Percentiles rank a stretch among this genome's conserved stretches.
Conservation (phyloP, 2,113 vertebrate genomes). For the Paramisgurnus dabryanus region DNA sequence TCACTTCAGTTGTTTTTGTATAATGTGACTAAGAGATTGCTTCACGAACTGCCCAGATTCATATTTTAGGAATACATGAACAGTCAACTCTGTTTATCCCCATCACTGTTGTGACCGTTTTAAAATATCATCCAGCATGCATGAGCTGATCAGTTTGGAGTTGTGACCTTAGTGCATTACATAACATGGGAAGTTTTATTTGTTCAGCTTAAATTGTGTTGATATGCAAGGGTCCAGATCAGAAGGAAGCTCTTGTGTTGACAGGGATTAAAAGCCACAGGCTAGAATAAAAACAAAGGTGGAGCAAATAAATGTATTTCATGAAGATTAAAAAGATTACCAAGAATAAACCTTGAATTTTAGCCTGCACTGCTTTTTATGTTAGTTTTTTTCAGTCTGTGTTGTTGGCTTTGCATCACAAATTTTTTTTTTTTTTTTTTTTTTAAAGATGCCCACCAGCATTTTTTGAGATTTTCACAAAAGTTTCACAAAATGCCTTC, state of each 20-base stretch:
- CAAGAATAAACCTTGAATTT: slow-evolving; percentile 47
- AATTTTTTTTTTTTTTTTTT: too few relatives aligned
- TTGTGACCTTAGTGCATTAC: slow-evolving; percentile 7
- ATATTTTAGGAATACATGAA: background rate
- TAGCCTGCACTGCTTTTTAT: slow-evolving; percentile 41
- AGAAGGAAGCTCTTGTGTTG: slow-evolving; percentile 20
- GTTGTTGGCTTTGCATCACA: background rate
- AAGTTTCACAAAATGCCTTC: too few relatives aligned
- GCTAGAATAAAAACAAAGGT: slow-evolving; percentile 10
- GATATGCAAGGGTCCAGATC: background rate
- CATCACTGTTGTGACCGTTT: too few relatives aligned
- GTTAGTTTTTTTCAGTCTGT: slow-evolving; percentile 15
- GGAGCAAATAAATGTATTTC: slow-evolving; percentile 13
- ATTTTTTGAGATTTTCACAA: too few relatives aligned
- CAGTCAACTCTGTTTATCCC: background rate
- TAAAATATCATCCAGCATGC: background rate
- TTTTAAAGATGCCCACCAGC: background rate
- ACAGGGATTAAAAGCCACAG: slow-evolving; percentile 32
- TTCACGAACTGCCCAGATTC: too few relatives aligned
- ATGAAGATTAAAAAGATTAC: slow-evolving; percentile 52
- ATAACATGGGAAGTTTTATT: background rate
- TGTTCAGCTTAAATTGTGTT: background rate
- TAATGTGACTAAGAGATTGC: too few relatives aligned
- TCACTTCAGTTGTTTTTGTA: too few relatives aligned
- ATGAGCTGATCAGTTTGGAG: background rate